phyloP scores from a whole-genome alignment of 2,113 vertebrate species.

The Larimichthys polyactis region DNA sequence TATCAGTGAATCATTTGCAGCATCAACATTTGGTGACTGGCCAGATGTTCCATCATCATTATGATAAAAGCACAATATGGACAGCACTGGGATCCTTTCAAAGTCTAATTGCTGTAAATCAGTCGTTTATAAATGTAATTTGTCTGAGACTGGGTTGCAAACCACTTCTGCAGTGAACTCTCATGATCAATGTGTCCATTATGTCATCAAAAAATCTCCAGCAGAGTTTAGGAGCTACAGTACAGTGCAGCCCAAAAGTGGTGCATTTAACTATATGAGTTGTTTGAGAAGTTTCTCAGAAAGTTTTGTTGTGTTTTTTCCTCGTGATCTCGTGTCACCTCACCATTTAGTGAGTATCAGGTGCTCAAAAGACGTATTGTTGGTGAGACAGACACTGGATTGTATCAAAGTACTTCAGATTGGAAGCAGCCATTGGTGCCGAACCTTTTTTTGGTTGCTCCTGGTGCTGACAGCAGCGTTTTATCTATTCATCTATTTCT shows the following conservation, averaged over 20 bases:
- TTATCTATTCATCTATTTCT: not conserved
- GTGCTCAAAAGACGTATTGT: not conserved
- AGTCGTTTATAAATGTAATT: not conserved
- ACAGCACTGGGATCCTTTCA: not conserved
- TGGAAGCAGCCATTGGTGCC: not conserved
- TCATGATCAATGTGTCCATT: not conserved
- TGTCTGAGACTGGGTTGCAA: not conserved
- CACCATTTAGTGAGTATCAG: not conserved
- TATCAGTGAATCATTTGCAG: too few relatives aligned
- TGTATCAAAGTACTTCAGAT: not conserved
- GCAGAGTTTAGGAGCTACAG: not conserved
- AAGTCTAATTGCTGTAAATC: not conserved
- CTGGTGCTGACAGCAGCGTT: not conserved
- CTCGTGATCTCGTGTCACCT: not conserved
- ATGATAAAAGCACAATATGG: not conserved
- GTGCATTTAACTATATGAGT: not conserved
- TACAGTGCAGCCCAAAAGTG: not conserved
- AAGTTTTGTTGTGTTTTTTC: not conserved
- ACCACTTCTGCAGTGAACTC: too few relatives aligned
- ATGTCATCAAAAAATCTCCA: not conserved
- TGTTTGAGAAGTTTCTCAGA: not conserved
- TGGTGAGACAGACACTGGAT: not conserved
- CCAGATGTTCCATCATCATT: not conserved
- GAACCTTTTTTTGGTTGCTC: not conserved
- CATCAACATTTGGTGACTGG: too few relatives aligned